These are phyloP conservation scores for Mastomys coucha DNA, from an alignment of 2,113 vertebrate genomes.

Conservation along the genomic window DNA sequence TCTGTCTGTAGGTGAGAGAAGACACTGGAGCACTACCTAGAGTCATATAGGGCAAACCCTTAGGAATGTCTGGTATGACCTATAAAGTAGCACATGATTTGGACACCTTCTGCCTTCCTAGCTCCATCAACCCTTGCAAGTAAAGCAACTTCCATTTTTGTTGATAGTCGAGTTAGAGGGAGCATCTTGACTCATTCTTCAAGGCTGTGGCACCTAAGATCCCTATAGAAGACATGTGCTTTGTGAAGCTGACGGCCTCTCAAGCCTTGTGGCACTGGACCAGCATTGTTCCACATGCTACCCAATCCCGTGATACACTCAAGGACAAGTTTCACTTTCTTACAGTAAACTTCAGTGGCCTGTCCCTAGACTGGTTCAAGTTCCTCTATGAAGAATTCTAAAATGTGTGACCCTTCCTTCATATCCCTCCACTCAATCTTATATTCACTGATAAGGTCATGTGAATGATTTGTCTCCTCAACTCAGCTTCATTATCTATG, in stretches of 20 bases:
- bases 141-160: neutral
- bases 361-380: neutral
- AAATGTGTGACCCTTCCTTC: neutral
- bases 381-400: neutral
- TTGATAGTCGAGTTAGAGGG: neutral
- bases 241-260: neutral
- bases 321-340: neutral
- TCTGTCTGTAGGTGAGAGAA: neutral
- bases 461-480: neutral
- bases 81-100: neutral
- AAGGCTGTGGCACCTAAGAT: neutral
- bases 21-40: neutral
- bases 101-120: neutral
- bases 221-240: neutral
- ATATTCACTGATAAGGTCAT: too few relatives aligned
- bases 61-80: neutral
- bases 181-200: neutral
- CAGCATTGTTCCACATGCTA: neutral
- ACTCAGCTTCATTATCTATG: neutral
- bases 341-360: neutral
- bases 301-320: neutral
- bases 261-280: neutral
- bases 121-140: neutral
- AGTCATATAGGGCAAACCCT: constrained; percentile 6
- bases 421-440: too few relatives aligned